phyloP scores from a whole-genome alignment of 2,797 vertebrate species.

The Chelonia mydas region DNA sequence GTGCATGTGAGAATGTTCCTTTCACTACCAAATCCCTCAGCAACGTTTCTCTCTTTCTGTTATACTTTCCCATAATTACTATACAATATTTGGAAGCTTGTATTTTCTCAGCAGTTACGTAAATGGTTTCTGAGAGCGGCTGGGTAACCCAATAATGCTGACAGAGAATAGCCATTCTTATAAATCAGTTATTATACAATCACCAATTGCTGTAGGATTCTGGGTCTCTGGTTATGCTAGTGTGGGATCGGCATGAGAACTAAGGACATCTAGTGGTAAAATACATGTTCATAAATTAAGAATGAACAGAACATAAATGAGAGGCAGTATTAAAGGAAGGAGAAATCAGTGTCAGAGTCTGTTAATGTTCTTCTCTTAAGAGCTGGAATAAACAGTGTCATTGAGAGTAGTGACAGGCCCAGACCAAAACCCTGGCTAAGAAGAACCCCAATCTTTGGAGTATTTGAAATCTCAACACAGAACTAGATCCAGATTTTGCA shows the following conservation, averaged over 20 bases:
- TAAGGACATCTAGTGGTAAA: constrained; percentile 8
- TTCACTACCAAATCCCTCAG: neutral
- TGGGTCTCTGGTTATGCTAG: neutral
- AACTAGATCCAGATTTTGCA: constrained; percentile 4
- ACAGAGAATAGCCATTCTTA: neutral
- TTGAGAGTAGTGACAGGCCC: constrained; percentile 14
- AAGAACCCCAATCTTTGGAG: constrained; percentile 12
- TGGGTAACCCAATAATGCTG: neutral
- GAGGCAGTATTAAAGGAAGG: constrained; percentile 35
- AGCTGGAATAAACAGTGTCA: constrained; percentile 37
- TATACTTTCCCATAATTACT: neutral
- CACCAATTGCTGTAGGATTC: neutral
- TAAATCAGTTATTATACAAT: neutral
- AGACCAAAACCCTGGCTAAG: neutral
- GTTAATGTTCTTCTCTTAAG: neutral
- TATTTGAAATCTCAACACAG: constrained; percentile 41
- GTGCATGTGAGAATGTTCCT: neutral
- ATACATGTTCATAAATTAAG: neutral
- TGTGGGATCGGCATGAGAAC: neutral
- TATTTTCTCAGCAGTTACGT: neutral
- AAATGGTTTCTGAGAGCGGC: neutral
- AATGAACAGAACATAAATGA: constrained; percentile 8
- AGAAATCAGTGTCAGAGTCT: neutral
- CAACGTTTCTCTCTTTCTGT: neutral
- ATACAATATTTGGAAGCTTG: neutral